Conservation (phyloP, 2,797 vertebrate genomes). For the Peromyscus aztecus region DNA sequence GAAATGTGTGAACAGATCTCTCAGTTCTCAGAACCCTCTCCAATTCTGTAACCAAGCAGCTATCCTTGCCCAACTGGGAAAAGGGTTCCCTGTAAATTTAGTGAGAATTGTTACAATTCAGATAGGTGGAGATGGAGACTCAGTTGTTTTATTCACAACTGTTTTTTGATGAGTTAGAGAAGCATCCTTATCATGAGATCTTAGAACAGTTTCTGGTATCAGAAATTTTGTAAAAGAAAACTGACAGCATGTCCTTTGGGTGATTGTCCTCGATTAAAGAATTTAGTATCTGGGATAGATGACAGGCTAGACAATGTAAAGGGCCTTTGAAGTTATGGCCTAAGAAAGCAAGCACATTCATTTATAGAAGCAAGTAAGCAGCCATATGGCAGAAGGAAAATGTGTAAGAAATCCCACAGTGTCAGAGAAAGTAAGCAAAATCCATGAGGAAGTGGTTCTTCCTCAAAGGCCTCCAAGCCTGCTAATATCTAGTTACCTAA, state of each 20-base stretch:
- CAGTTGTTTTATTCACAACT: no score
- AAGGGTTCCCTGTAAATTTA: background rate
- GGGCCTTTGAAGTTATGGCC: background rate
- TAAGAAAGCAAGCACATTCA: background rate
- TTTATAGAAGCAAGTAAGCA: background rate
- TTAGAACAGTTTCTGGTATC: no score
- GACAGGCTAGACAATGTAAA: background rate
- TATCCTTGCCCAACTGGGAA: background rate
- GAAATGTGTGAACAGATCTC: background rate
- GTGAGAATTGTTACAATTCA: background rate
- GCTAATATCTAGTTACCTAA: background rate
- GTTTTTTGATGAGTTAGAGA: no score
- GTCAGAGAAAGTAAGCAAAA: background rate
- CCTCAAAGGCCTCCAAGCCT: background rate
- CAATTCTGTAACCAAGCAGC: background rate
- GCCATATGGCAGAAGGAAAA: background rate
- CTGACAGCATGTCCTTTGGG: no score
- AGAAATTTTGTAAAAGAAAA: no score
- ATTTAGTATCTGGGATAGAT: background rate
- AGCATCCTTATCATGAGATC: no score
- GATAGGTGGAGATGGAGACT: no score
- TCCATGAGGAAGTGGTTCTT: background rate
- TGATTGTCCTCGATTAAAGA: background rate
- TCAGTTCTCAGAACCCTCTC: background rate
- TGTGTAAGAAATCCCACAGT: background rate